Base-by-base conservation (phyloP, 1,140 invertebrate species). In the Heliconius himera region DNA sequence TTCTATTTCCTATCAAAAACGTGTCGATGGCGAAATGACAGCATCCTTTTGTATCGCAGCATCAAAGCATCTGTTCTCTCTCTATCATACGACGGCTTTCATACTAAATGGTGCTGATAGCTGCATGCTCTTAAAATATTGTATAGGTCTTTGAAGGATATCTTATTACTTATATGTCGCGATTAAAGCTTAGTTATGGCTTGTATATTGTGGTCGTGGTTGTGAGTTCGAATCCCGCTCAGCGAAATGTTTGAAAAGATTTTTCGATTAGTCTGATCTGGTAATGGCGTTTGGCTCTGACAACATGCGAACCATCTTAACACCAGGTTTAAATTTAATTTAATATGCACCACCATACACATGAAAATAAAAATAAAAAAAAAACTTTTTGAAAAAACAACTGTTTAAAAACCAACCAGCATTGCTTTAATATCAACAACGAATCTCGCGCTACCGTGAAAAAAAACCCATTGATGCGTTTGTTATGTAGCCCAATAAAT, bases 61-160 rank as follows among this genome's bases (percentile, higher is more conserved):
- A 82, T 87, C 83, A 86, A 85, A 87, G 83, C 83, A 74, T 79
- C 81, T 77, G 83, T 85, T 87, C 83, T 89, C 83, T 81, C 76
- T 75, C 76, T 78, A 79, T 80, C 77, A 72, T 83, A 76, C 74
- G 56, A 77, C 49, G 36, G 82, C 76, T 81, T 81, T 78, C 76
- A 77, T 46, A 78, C 72, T 81, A 76, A 80, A 80, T 76, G 74
- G 70, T 76, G 73, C 66, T 80, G 74, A 76, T 66, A 46, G 74
- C 56, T 71, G 72, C 49, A 79, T 74, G 77, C 33, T 49, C 72
- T 66, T 73, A 78, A 72, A 71, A 77, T 71, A 77, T 54, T 29
- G 5, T n/a, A 33, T 46, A 26, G n/a, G 36, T 66, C 16, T 76
- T 66, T 76, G 29, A 29, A 22, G 60, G 26, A 16, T 60, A 60